These are phyloP conservation scores for Petroica traversi DNA, from an alignment of 2,113 vertebrate genomes.

Conservation along the genomic window DNA sequence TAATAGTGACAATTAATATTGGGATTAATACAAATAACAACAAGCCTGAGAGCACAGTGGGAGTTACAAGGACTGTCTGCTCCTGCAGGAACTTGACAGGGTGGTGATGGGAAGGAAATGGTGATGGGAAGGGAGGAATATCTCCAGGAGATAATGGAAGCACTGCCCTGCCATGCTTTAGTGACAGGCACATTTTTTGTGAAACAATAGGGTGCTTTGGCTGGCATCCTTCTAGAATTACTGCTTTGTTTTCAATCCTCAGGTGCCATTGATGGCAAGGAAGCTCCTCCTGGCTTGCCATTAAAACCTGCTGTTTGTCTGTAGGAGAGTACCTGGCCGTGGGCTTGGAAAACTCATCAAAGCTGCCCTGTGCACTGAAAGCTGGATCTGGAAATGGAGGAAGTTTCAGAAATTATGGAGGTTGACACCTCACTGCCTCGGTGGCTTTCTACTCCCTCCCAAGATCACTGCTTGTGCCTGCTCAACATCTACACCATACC, in stretches of 20 bases:
- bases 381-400: background rate
- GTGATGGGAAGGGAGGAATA: background rate
- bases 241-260: background rate
- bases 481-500: background rate
- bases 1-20: background rate
- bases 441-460: background rate
- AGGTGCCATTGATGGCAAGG: background rate
- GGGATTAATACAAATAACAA: background rate
- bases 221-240: background rate
- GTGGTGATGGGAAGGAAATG: background rate
- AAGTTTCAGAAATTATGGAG: background rate
- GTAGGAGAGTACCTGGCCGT: background rate
- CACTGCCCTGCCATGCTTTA: background rate
- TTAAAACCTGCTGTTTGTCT: background rate
- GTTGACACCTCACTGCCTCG: background rate
- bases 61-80: background rate
- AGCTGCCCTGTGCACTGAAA: background rate
- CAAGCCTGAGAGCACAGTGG: background rate
- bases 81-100: background rate
- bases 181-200: background rate
- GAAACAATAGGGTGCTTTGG: background rate
- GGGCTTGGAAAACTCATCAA: background rate
- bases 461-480: background rate
- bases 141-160: background rate
- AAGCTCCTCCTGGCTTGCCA: background rate